Base-by-base conservation (phyloP, 2,888 invertebrate species). In the Thereva unica region DNA sequence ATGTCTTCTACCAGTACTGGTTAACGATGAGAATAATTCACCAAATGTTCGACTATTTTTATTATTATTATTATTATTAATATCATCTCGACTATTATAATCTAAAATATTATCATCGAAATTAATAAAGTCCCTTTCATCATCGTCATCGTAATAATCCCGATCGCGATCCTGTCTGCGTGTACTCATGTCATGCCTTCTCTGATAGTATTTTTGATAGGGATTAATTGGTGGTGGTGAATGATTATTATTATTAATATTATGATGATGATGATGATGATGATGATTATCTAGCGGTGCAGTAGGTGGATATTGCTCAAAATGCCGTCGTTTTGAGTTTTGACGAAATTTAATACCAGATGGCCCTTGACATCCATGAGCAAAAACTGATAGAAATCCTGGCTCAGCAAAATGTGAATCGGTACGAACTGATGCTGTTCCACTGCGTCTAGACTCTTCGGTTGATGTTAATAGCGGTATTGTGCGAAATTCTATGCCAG, bases 341-440 rank as follows among this genome's bases (percentile, higher is more conserved):
- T 78, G 77, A 0, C 81, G 75, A 35, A 78, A 69, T 42, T 76
- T 74, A 7, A 77, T 76, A 8, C 77, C 78, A 38, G 73, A 74
- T n/a, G 55, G 49, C 63, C 77, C 86, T 74, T 89, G 88, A 74
- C 92, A 93, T 0, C 91, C 91, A 71, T 92, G 92, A 0, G 92
- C 92, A 74, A 92, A 92, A 0, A 93, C 91, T 52, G 92, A 92
- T 42, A 92, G 89, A 73, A 92, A 92, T 9, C 92, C 89, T 0
- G 92, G 92, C 73, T 93, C 92, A 0, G 92, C 85, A 74, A 93
- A 93, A 76, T 91, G 91, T 0, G 92, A 91, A 75, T 91, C 91
- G 0, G 91, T 91, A 77, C 89, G 86, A 23, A 80, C 79, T 0
- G 80, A 77, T 8, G 80, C 78, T 4, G 68, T 45, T 1, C 77